Evolutionary conservation across 2,797 vertebrate genomes (phyloP), one percentile per base, ranked within the genome.

Genomic region (Fundulus diaphanus): DNA sequence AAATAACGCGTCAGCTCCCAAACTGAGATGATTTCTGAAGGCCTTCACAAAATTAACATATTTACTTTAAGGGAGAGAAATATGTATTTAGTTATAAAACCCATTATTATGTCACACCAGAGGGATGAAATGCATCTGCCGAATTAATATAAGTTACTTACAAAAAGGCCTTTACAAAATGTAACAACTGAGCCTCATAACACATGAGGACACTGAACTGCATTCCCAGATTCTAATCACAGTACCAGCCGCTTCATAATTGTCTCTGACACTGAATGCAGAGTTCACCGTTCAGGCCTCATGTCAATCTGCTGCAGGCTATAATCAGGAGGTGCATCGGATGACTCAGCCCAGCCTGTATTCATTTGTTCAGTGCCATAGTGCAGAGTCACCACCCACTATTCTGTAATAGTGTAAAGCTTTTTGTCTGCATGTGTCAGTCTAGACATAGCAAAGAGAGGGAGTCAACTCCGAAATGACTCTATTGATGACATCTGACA

Each of bases 311-410:
- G 74, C 82, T 71, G 75, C 76, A 83, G 82, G 82, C 90, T 91
- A 73, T 91, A 93, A 93, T 93, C 91, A 86, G 77, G 90, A 89
- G 90, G 87, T 90, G 90, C 91, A 90, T 91, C 88, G 74, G 85
- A 90, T 92, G 89, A 90, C 79, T 92, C 89, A 88, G 87, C 80
- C 74, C 76, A 72, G 88, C 72, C 87, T 77, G 88, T 48, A 83
- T 87, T 88, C 82, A 90, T 89, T 82, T 85, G 83, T 87, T 90
- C 90, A 52, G 79, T 81, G 82, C 87, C 73, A 78, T 76, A 72
- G 85, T 56, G 29, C 86, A 75, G 73, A 85, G 85, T 89, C 83
- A 73, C 90, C 87, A 68, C 90, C 91, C 89, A 89, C 90, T 75
- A 78, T 76, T 86, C 85, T 79, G 77, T 75, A 83, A 82, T 73